These are phyloP conservation scores for Meriones unguiculatus DNA, from an alignment of 2,113 vertebrate genomes.

Conservation along the genomic window DNA sequence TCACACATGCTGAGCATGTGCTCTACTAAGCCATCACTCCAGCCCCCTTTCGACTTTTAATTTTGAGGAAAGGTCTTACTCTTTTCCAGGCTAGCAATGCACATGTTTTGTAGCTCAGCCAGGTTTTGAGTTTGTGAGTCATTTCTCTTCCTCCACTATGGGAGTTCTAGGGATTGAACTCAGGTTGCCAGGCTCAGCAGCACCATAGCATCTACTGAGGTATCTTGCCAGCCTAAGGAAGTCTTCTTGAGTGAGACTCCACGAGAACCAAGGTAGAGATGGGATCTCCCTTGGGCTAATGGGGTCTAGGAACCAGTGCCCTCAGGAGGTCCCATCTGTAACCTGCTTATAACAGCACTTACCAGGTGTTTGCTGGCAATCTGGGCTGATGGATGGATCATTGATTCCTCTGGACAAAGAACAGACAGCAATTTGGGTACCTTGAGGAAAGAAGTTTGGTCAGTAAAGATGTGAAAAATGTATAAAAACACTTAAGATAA, in stretches of 20 bases:
- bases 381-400: slow-evolving; percentile 91
- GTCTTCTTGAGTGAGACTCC: slow-evolving; percentile 26
- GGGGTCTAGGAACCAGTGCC: not conserved
- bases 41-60: not conserved
- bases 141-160: not conserved
- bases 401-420: slow-evolving; percentile 91
- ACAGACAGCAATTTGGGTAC: slow-evolving; percentile 90
- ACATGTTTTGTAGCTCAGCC: not conserved
- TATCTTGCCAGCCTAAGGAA: not conserved
- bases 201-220: not conserved
- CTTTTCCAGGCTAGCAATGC: not conserved
- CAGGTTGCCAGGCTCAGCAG: not conserved
- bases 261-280: not conserved
- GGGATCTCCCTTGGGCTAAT: slow-evolving; percentile 21
- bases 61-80: not conserved
- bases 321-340: not conserved
- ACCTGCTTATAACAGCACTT: slow-evolving; percentile 68
- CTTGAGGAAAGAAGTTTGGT: slow-evolving; percentile 85
- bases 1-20: not conserved
- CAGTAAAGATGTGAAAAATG: slow-evolving; percentile 44
- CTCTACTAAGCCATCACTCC: not conserved
- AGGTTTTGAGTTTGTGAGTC: not conserved
- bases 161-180: too few relatives aligned
- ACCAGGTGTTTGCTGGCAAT: slow-evolving; percentile 94
- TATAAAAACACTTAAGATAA: not conserved